Base-by-base conservation (phyloP, 2,797 vertebrate species). In the Nannoperca obscura region DNA sequence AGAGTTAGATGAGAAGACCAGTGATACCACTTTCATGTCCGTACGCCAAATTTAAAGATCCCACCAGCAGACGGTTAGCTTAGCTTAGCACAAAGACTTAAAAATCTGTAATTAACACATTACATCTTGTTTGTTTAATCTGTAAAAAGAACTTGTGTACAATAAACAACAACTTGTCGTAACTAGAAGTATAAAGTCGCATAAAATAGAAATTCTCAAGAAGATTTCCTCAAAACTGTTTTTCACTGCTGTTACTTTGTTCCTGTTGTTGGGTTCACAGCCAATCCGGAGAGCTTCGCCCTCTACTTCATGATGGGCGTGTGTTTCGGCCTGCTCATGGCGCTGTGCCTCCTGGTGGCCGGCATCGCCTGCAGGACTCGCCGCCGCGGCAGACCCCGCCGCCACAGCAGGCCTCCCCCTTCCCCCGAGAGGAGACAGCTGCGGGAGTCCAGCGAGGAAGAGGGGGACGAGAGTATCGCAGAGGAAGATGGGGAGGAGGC, bases 301-400 rank as follows among this genome's bases (percentile, higher is more conserved):
- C 95, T 99, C 69, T 98, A 96, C 92, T 99, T 99, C 82, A 96
- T 98, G 89, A 96, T 97, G 0, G 97, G 98, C 0, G 97, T 99
- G 72, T 99, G 97, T 78, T 89, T 97, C 0, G 98, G 98, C 34
- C 96, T 99, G 0, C 92, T 98, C 44, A 88, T 97, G 92, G 98
- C 97, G 0, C 87, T 99, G 69, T 94, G 96, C 69, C 97, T 97
- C n/a, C 84, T 99, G 93, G 96, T 99, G 81, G 83, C 94, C 5
- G 90, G 90, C 86, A 92, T 98, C 76, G 92, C 96, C 73, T 99
- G 97, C 94, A 95, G 91, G 59, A 94, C 90, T 7, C 95, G 92
- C 65, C 92, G 78, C 46, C 72, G 59, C 80, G 30, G 86, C 80
- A 73, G 49, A 12, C 61, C 81, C 65, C 92, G 78, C 65, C 92